These are phyloP conservation scores for Myotis findleyi DNA, from an alignment of 2,797 vertebrate species.

Conservation along the genomic window DNA sequence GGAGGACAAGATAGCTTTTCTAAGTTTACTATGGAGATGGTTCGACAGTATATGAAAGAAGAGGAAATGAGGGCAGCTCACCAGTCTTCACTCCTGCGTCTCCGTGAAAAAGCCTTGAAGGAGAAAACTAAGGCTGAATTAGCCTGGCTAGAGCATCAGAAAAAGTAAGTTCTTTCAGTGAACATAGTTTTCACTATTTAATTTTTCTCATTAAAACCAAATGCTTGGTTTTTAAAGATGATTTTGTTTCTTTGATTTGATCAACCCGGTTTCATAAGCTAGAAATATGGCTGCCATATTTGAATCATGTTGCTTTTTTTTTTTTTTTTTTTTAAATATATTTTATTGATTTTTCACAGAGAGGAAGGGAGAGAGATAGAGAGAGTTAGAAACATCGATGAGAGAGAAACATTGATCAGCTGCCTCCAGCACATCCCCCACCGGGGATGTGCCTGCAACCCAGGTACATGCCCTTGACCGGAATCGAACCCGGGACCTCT, in stretches of 20 bases:
- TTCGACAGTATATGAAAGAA: constrained; percentile 98
- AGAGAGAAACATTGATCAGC: too few relatives aligned
- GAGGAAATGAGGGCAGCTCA: constrained; percentile 97
- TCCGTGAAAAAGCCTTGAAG: constrained; percentile 96
- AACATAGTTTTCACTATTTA: not conserved
- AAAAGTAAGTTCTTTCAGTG: constrained; percentile 87
- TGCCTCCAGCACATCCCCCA: too few relatives aligned
- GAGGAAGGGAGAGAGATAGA: too few relatives aligned
- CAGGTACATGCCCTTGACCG: too few relatives aligned
- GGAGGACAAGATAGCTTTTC: constrained; percentile 96
- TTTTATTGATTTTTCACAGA: too few relatives aligned
- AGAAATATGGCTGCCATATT: not conserved
- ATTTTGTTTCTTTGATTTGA: constrained; percentile 40
- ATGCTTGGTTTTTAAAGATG: constrained; percentile 36
- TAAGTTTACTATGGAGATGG: constrained; percentile 99
- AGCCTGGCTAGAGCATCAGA: constrained; percentile 98
- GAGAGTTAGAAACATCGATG: too few relatives aligned
- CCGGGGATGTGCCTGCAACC: too few relatives aligned
- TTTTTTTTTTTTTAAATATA: too few relatives aligned
- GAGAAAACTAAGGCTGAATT: constrained; percentile 97
- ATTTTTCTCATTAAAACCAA: constrained; percentile 32
- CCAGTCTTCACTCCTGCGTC: constrained; percentile 95
- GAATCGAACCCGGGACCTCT: too few relatives aligned
- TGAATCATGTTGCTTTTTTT: constrained; percentile 31
- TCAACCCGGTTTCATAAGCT: constrained; percentile 13